phyloP scores from a whole-genome alignment of 2,888 invertebrate species.

The Sphaerophoria rueppellii region DNA sequence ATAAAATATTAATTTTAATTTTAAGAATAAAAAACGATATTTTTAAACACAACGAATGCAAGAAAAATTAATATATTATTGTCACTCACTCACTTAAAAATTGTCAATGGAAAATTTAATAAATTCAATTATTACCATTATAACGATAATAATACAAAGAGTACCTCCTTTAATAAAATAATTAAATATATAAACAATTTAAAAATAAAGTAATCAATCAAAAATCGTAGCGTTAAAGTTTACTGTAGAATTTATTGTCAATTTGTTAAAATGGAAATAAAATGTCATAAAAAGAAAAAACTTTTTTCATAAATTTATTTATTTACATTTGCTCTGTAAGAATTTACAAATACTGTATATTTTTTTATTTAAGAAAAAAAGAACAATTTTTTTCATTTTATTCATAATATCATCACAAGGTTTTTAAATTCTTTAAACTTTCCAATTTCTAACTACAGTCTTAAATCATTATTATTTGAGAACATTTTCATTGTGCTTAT shows the following conservation, averaged over 20 bases:
- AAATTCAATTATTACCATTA: neutral
- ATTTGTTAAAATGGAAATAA: constrained; percentile 52
- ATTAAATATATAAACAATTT: neutral
- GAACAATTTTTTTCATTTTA: neutral
- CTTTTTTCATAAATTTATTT: constrained; percentile 19
- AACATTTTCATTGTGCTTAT: constrained; percentile 25
- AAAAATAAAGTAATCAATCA: neutral
- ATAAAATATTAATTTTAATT: neutral
- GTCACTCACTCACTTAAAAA: constrained; percentile 61
- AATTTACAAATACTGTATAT: neutral
- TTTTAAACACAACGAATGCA: constrained; percentile 74
- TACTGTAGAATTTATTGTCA: constrained; percentile 36
- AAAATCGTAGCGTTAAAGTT: constrained; percentile 10
- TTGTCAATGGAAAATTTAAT: constrained; percentile 46
- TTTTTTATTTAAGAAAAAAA: neutral
- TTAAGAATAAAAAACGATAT: constrained; percentile 25
- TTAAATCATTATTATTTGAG: constrained; percentile 44
- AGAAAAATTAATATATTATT: constrained; percentile 59
- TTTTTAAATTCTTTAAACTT: constrained; percentile 11
- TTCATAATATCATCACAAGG: constrained; percentile 34
- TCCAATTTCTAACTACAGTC: constrained; percentile 65
- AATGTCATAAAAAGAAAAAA: constrained; percentile 40
- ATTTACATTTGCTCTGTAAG: constrained; percentile 5
- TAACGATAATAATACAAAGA: constrained; percentile 11
- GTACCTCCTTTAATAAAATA: constrained; percentile 29